Evolutionary conservation across 2,113 vertebrate species (phyloP), one percentile per base, ranked within the genome.

Genomic region (Ellobius talpinus): DNA sequence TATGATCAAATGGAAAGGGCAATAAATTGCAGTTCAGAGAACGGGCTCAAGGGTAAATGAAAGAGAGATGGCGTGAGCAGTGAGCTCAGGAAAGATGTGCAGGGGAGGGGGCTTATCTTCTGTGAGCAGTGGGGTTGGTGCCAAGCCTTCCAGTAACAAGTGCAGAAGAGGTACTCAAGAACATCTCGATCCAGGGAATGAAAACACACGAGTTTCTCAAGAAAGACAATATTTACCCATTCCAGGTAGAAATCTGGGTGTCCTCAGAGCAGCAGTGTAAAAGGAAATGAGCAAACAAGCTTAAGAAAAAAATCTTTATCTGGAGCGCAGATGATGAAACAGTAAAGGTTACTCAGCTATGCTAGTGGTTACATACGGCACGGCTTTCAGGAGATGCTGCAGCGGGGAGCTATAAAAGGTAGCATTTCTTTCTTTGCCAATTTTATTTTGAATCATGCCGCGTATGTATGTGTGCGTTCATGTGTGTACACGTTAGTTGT

Each of bases 141-240:
- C 66, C 85, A 90, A 81, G 47, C 70, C 92, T 87, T 92, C 82
- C 65, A 94, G 94, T 45, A 92, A 86, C 72, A 61, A 89, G 72
- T 58, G 76, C 88, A 61, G 90, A 96, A 42, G 45, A 78, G 33
- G 90, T 55, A 58, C 3, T 76, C 91, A 95, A 23, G 84, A 95
- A 33, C 70, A 23, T 82, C 72, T 87, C 86, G 78, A 68, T 94
- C 52, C 73, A 47, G 78, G 61, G 42, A 95, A 92, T 70, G 19
- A 97, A 96, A 95, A 52, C 74, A 95, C 90, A 47, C 9, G 7
- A 52, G 55, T 97, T 95, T 95, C 84, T 97, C 89, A 89, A 77
- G 93, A 95, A 68, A 96, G 87, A 89, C 81, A 84, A 91, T 97
- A 97, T 98, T 98, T 98, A 98, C 97, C 97, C 94, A 96, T 96